Percentiles rank a stretch among this genome's conserved stretches.
Conservation (phyloP, 2,888 invertebrate species). For the Tipula confusa region DNA sequence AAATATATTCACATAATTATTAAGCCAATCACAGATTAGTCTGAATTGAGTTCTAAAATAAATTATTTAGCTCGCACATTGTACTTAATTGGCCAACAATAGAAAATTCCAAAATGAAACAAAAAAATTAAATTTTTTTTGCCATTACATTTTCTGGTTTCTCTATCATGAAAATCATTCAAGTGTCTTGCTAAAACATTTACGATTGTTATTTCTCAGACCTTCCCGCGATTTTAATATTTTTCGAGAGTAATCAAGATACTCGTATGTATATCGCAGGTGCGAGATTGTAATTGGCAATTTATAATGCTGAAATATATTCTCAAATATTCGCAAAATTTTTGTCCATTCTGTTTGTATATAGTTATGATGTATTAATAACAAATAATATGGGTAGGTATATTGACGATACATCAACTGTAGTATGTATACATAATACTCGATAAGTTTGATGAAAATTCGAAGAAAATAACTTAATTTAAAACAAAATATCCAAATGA, state of each 20-base stretch:
- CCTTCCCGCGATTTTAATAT: conserved; percentile 26
- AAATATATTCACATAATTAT: background rate
- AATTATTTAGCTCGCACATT: conserved; percentile 48
- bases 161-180: conserved; percentile 3
- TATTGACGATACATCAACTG: background rate
- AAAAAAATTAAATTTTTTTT: background rate
- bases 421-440: background rate
- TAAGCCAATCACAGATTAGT: conserved; percentile 51
- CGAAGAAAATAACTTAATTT: background rate
- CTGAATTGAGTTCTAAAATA: conserved; percentile 51
- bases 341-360: background rate
- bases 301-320: background rate
- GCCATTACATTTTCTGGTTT: background rate
- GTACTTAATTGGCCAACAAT: conserved; percentile 51
- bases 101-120: conserved; percentile 50
- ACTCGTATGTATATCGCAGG: conserved; percentile 12
- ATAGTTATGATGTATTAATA: background rate
- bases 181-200: conserved; percentile 15
- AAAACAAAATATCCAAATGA: background rate
- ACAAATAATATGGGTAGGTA: background rate
- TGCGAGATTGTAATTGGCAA: conserved; percentile 12
- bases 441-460: background rate
- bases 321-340: background rate
- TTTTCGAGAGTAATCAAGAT: background rate
- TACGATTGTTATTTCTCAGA: conserved; percentile 27